A percentile compares a stretch with the other conserved stretches of the same genome.
Conservation (phyloP, 1,140 invertebrate species). For the Bombus waltoni region DNA sequence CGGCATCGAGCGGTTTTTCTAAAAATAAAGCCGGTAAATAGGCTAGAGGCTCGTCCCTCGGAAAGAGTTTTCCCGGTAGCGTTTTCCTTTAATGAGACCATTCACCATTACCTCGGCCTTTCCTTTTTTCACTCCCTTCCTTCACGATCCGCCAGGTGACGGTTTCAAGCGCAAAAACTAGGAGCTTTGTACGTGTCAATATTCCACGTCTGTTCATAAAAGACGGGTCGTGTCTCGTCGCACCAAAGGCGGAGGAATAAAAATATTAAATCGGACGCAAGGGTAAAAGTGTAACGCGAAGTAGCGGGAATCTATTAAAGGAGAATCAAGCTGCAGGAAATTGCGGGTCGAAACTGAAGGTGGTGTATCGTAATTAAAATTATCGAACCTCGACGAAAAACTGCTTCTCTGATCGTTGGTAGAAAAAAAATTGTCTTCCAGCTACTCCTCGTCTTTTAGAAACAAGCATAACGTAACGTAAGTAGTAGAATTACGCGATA, state of each 20-base stretch:
- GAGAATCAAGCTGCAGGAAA: conserved; percentile 25
- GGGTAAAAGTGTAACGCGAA: conserved; percentile 21
- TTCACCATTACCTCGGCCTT: conserved; percentile 30
- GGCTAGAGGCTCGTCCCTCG: conserved; percentile 33
- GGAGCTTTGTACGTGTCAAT: conserved; percentile 44
- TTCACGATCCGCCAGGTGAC: not conserved
- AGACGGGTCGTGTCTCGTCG: conserved; percentile 12
- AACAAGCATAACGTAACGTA: not conserved
- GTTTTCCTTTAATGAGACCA: conserved; percentile 46
- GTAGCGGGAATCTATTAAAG: conserved; percentile 20
- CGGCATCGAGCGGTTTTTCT: conserved; percentile 22
- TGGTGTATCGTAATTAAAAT: conserved; percentile 12
- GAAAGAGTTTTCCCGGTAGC: conserved; percentile 41
- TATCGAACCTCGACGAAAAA: conserved; percentile 2
- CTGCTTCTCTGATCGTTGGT: not conserved
- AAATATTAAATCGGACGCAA: conserved; percentile 37
- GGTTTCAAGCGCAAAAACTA: conserved; percentile 41
- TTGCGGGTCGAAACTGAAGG: not conserved
- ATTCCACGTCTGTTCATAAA: conserved; percentile 32
- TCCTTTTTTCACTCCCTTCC: no score
- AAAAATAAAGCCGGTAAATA: conserved; percentile 60
- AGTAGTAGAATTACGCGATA: not conserved
- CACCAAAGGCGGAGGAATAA: conserved; percentile 27
- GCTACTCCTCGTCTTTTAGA: not conserved
- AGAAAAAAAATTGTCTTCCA: not conserved